Evolutionary conservation across 2,888 invertebrate genomes (phyloP), one percentile per base, ranked within the genome.

Genomic region (Scaptodrosophila latifasciaeformis): DNA sequence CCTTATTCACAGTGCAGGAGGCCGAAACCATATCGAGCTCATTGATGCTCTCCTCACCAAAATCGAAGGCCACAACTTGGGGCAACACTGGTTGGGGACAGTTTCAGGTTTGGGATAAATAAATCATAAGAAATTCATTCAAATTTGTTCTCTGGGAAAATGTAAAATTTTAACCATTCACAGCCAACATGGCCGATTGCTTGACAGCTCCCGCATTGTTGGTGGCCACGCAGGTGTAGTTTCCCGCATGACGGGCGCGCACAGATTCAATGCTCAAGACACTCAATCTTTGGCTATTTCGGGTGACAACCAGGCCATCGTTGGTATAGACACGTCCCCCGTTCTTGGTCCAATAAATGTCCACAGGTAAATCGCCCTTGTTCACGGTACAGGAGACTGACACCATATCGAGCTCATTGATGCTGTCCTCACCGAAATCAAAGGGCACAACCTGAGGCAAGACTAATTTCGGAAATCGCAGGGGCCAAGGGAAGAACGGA

Each of bases 351-450:
- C 94, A 95, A 42, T 88, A 88, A 54, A 95, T 92, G 68, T 89
- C 89, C 62, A 95, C 88, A 21, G 95, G 95, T 65, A 91, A 85
- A 84, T 95, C 95, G 39, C 95, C 94, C 84, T 92, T 92, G 68
- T 89, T 90, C 13, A 92, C 92, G 43, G 91, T 90, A 83, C 94
- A 94, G 44, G 90, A 89, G 10, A 90, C 89, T 43, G 91, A 91
- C n/a, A 91, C 89, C 86, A 90, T 89, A 75, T 92, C 92, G 66
- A 91, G 90, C 65, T 91, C 90, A 81, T 92, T 91, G 51, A 91
- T 88, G 46, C 90, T 89, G 53, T 91, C 91, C 55, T 89, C 89
- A 61, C 92, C 93, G 75, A 93, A 92, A 81, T 90, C 89, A 81
- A 93, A 92, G 42, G 91, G 90, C 72, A 90, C 89, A 72, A 93